Base-by-base conservation (phyloP, 1,140 invertebrate species). In the Heliothis subflexa region DNA sequence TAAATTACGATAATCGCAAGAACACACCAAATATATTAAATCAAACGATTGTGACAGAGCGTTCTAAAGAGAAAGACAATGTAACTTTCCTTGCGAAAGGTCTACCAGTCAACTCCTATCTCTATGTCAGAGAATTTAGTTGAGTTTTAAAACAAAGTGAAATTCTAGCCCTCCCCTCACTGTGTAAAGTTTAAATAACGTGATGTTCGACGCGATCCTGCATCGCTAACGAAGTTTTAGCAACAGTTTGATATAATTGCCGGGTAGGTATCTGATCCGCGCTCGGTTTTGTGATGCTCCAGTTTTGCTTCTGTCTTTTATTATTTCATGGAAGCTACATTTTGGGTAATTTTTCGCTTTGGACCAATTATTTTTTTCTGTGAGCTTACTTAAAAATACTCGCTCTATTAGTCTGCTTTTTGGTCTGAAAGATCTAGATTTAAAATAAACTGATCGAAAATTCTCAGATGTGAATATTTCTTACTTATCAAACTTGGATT, bases 151-250 rank as follows among this genome's bases (percentile, higher is more conserved):
- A 40, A 40, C 33, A 40, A 40, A 40, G 9, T 40, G 33, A 40
- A 40, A 40, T 40, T 40, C 14, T 66, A 66, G 47, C 10, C 16
- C 12, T 47, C 16, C 5, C 16, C 18, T 12, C 16, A 16, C 14
- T 16, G 9, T 47, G 2, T 47, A 66, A 66, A 66, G n/a, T 66
- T 66, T 66, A 47, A 66, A 66, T 66, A 47, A 21, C 62, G 33
- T 16, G 3, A 21, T 45, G 59, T 40, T 40, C 3, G 40, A 16
- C 16, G 62, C 62, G n/a, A 66, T 66, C 62, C 62, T 66, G 62
- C 40, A 66, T 66, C 40, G 16, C 62, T 66, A 66, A 66, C 62
- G 40, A 66, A 66, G n/a, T 66, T 66, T 66, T 3, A 66, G 62
- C 40, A 13, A 21, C 62, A 18, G 62, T 66, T 47, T 66, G 3